These are phyloP conservation scores for Nanorana parkeri DNA, from an alignment of 2,113 vertebrate species.

Conservation along the genomic window DNA sequence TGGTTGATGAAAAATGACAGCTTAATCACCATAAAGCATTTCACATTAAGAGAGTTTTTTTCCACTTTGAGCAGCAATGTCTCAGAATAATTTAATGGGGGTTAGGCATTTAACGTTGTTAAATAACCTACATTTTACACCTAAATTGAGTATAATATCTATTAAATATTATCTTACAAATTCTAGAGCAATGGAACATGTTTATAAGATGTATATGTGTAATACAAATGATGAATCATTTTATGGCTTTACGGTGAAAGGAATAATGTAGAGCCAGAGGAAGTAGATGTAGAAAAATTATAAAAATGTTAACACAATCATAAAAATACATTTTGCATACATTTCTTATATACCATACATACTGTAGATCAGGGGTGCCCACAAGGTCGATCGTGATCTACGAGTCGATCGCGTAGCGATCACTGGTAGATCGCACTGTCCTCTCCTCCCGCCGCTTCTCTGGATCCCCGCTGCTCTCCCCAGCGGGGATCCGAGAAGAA, in stretches of 20 bases:
- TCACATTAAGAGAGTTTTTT: constrained; percentile 62
- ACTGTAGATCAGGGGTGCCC: too few relatives aligned
- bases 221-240: constrained; percentile 31
- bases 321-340: too few relatives aligned
- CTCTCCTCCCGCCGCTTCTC: too few relatives aligned
- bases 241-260: not conserved
- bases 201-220: constrained; percentile 40
- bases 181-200: constrained; percentile 43
- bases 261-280: not conserved
- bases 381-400: too few relatives aligned
- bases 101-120: constrained; percentile 64
- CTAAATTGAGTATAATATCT: constrained; percentile 61
- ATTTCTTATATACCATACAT: too few relatives aligned
- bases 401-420: too few relatives aligned
- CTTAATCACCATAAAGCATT: constrained; percentile 70
- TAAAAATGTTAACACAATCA: not conserved
- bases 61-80: constrained; percentile 62
- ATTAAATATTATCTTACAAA: constrained; percentile 60
- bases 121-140: constrained; percentile 62
- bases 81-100: constrained; percentile 66
- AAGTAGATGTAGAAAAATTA: not conserved
- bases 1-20: constrained; percentile 66
- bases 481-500: too few relatives aligned
- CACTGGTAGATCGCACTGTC: too few relatives aligned
- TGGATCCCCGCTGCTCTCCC: too few relatives aligned